These are phyloP conservation scores for Nasonia giraulti DNA, from an alignment of 1,140 invertebrate species.

Conservation along the genomic window DNA sequence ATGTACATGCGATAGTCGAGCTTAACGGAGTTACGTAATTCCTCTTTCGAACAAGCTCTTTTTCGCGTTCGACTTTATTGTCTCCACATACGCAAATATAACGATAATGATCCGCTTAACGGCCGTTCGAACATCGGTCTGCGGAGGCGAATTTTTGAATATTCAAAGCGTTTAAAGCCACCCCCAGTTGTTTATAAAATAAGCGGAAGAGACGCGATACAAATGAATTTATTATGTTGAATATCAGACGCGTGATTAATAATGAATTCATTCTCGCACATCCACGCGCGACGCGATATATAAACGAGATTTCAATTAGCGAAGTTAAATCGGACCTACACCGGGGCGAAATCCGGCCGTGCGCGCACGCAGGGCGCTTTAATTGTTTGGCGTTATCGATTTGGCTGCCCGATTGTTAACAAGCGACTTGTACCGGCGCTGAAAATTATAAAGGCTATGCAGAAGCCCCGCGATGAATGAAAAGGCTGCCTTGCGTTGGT, in stretches of 20 bases:
- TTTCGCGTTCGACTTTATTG: too few species aligned
- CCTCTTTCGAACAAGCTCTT: too few species aligned
- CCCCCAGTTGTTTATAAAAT: background rate
- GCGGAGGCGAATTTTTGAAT: too few species aligned
- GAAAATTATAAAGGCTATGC: constrained; percentile 31
- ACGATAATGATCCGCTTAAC: too few species aligned
- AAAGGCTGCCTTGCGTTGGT: background rate
- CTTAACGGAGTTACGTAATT: background rate
- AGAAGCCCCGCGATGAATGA: constrained; percentile 28
- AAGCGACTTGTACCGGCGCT: constrained; percentile 17
- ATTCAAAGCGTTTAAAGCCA: too few species aligned
- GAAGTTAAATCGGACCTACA: constrained; percentile 1
- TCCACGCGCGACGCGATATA: background rate
- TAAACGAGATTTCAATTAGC: constrained; percentile 36
- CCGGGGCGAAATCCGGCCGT: background rate
- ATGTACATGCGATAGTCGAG: background rate
- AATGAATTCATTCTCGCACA: background rate
- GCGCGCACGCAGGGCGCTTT: background rate
- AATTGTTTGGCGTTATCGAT: constrained; percentile 43
- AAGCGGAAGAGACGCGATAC: background rate
- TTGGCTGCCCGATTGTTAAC: constrained; percentile 19
- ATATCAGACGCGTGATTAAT: constrained; percentile 11
- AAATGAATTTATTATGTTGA: background rate
- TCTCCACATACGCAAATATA: too few species aligned
- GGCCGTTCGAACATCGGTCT: too few species aligned